A percentile compares a stretch with the other conserved stretches of the same genome.
These are phyloP conservation scores for Drosophila paramelanica DNA, from an alignment of 2,888 invertebrate species.

Conservation along the genomic window DNA sequence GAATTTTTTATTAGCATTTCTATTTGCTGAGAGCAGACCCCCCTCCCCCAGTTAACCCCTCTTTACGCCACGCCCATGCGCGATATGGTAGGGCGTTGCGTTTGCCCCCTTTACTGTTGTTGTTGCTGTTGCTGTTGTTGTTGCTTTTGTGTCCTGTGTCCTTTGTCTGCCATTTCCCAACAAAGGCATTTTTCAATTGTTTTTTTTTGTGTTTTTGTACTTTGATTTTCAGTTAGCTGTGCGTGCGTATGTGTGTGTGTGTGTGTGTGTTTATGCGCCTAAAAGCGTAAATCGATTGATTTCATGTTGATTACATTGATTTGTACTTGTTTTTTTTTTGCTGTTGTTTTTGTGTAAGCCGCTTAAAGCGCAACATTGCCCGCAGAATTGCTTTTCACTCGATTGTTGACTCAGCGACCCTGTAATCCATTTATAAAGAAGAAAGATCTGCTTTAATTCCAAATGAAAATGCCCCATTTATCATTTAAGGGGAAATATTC, in stretches of 20 bases:
- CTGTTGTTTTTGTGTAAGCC: slow-evolving; percentile 33
- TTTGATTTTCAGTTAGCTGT: slow-evolving; percentile 36
- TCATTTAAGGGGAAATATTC: no score
- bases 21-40: slow-evolving; percentile 56
- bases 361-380: slow-evolving; percentile 34
- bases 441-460: not conserved
- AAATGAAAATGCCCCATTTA: no score
- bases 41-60: not conserved
- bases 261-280: slow-evolving; percentile 19
- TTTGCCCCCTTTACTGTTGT: not conserved
- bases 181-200: slow-evolving; percentile 81
- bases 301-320: slow-evolving; percentile 77
- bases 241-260: slow-evolving; percentile 5
- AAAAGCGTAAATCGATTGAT: slow-evolving; percentile 67
- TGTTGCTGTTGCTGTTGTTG: slow-evolving; percentile 20
- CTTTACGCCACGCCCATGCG: slow-evolving; percentile 40
- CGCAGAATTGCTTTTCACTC: slow-evolving; percentile 4
- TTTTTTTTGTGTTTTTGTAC: slow-evolving; percentile 19
- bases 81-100: slow-evolving; percentile 23
- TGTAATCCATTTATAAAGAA: slow-evolving; percentile 3
- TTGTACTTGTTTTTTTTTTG: slow-evolving; percentile 31
- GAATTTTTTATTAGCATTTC: slow-evolving; percentile 82
- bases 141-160: slow-evolving; percentile 48
- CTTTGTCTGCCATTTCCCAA: slow-evolving; percentile 69
- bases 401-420: slow-evolving; percentile 2